These are phyloP conservation scores for Apamea monoglypha DNA, from an alignment of 2,888 invertebrate genomes.

Conservation along the genomic window DNA sequence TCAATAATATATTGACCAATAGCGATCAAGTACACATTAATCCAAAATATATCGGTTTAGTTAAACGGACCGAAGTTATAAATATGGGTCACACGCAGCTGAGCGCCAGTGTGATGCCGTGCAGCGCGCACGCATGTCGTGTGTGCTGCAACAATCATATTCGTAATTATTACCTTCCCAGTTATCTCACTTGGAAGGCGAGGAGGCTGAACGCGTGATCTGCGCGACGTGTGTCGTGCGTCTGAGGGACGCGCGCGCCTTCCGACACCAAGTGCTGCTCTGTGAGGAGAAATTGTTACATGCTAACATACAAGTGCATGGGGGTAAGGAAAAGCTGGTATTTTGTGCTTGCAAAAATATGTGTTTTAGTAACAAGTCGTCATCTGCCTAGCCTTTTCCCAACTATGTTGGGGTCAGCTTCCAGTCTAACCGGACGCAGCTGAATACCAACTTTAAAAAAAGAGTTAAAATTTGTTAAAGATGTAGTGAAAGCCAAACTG, in stretches of 20 bases:
- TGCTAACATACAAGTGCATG: conserved; percentile 70
- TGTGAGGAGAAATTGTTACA: conserved; percentile 77
- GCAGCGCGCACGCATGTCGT: too few species aligned
- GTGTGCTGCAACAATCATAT: too few species aligned
- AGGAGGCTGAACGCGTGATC: conserved; percentile 73
- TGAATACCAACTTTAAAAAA: too few species aligned
- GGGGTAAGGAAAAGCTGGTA: conserved; percentile 30
- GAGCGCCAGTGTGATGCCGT: too few species aligned
- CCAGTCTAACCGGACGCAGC: too few species aligned
- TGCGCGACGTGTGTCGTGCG: conserved; percentile 80
- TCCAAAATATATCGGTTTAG: too few species aligned
- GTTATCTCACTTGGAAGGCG: conserved; percentile 79
- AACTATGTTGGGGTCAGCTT: too few species aligned
- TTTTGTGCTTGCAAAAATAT: neutral
- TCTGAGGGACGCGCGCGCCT: conserved; percentile 76
- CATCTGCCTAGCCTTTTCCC: too few species aligned
- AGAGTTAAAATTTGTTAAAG: neutral
- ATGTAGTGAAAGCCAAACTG: neutral
- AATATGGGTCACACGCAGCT: too few species aligned
- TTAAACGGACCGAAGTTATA: too few species aligned
- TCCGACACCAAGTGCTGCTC: conserved; percentile 75
- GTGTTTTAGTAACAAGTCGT: neutral
- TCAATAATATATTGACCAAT: too few species aligned
- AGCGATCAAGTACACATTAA: too few species aligned
- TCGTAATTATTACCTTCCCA: conserved; percentile 51